Evolutionary conservation across 2,113 vertebrate genomes (phyloP), one percentile per base, ranked within the genome.

Genomic region (Castor canadensis): DNA sequence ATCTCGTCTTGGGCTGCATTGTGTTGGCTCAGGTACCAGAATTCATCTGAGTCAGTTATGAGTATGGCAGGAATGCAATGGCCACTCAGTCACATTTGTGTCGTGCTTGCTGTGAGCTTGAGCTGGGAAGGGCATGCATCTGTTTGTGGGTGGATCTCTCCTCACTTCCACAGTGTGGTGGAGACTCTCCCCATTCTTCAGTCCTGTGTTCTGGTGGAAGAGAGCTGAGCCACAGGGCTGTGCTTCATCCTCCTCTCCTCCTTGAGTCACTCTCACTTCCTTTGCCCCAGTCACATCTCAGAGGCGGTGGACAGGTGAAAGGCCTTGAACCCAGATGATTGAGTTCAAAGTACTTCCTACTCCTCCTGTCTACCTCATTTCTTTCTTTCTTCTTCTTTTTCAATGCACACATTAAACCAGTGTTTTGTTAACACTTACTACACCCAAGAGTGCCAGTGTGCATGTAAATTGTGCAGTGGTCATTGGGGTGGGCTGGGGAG

Each of bases 401-500:
- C 0, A 62, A 2, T 4, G 16, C 9, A 26, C 6, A 6, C 35
- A 35, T 69, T 52, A 76, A 77, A 43, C n/a, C 10, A 11, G 5
- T 6, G 3, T 52, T 56, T 73, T 40, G 24, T 26, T 32, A 0
- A n/a, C 11, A 12, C 43, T 66, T 69, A 67, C 16, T 64, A 0
- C 13, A 47, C 56, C 24, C 6, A 9, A 49, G 64, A 58, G 15
- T 82, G 38, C 52, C 7, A 8, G 15, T 9, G 40, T 13, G 35
- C 47, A 11, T 26, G 72, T 26, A 4, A 47, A 5, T 0, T 47
- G 24, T 9, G 35, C 0, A 1, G 56, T 19, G 79, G 60, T 54
- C 24, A 0, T 0, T 3, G 19, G 47, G 79, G 26, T 54, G 13
- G 22, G 4, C 6, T 2, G 32, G 4, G 9, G 22, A 1, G 79